Evolutionary conservation across 2,113 vertebrate species (phyloP).

Genomic region (Mixornis gularis): DNA sequence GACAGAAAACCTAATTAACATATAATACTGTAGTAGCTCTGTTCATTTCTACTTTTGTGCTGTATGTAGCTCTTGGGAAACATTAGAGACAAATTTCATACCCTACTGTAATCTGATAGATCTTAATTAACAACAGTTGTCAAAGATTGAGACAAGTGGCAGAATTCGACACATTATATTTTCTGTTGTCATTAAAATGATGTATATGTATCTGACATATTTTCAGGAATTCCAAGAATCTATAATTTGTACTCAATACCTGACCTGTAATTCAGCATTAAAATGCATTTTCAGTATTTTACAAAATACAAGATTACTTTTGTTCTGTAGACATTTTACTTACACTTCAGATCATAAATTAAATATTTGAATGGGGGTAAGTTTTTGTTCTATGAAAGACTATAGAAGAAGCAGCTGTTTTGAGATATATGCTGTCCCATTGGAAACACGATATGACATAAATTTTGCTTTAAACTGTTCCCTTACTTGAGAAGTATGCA

Average conservation of each 20-base stretch:
- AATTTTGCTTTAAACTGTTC: neutral
- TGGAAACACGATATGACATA: neutral
- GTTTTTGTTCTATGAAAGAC: neutral
- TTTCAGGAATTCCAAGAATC: neutral
- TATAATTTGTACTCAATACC: neutral
- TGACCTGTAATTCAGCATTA: neutral
- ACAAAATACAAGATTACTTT: neutral
- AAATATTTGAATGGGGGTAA: neutral
- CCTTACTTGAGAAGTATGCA: neutral
- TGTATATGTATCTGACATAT: neutral
- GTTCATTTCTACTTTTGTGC: neutral
- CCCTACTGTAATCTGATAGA: neutral
- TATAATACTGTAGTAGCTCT: neutral
- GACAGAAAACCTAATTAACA: neutral
- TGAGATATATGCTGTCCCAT: neutral
- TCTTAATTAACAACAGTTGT: neutral
- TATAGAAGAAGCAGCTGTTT: neutral
- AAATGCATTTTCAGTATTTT: neutral
- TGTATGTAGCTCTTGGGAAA: neutral
- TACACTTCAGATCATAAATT: neutral
- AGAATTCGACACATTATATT: fast-evolving
- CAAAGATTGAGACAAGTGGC: neutral
- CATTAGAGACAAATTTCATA: neutral
- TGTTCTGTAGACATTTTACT: neutral
- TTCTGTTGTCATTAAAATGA: neutral